A percentile compares a stretch with the other conserved stretches of the same genome.
phyloP scores from a whole-genome alignment of 1,140 invertebrate species.

The Goniozus legneri region DNA sequence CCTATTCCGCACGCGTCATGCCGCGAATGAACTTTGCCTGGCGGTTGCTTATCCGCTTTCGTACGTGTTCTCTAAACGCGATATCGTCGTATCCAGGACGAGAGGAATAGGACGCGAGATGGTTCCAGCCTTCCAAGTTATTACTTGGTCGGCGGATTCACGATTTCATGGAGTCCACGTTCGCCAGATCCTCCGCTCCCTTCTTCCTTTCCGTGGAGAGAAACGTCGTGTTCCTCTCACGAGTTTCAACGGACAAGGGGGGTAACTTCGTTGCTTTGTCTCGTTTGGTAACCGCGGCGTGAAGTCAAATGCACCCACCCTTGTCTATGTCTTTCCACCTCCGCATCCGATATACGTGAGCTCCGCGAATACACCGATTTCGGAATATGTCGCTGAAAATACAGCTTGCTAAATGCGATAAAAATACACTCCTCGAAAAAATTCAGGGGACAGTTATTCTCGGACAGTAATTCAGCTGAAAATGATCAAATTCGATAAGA shows the following conservation, averaged over 20 bases:
- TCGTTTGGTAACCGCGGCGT: no score
- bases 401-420: no score
- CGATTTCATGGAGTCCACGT: conserved; percentile 17
- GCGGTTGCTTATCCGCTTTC: conserved; percentile 47
- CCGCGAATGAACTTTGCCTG: conserved; percentile 41
- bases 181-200: conserved; percentile 7
- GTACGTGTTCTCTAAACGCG: conserved; percentile 46
- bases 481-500: no score
- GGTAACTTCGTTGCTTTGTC: conserved; percentile 20
- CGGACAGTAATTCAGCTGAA: no score
- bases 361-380: no score
- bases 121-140: conserved; percentile 39
- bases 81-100: conserved; percentile 28
- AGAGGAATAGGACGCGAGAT: no score
- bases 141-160: conserved; percentile 31
- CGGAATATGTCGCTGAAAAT: no score
- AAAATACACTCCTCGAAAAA: no score
- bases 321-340: conserved; percentile 10
- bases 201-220: conserved; percentile 1
- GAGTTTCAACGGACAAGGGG: conserved; percentile 9
- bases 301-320: no score
- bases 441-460: no score
- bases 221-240: neutral
- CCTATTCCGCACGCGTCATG: conserved; percentile 47
- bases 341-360: no score